Base-by-base conservation (phyloP, 1,140 invertebrate genomes). In the Diorhabda sublineata region DNA sequence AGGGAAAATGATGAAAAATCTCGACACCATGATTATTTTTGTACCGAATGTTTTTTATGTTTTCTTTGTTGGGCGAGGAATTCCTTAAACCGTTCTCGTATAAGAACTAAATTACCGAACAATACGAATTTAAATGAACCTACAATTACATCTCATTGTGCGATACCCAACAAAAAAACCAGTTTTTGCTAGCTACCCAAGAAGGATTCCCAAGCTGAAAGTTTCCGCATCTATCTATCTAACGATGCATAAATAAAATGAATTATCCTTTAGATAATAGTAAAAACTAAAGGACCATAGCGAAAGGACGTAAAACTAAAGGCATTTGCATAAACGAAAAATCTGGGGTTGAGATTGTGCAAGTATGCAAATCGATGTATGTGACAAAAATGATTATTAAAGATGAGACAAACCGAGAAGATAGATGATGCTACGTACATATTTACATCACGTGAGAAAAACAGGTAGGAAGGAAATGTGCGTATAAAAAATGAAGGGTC, bases 221-320 rank as follows among this genome's bases (percentile, higher is more conserved):
- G 42, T 62, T 60, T 59, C 43, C 63, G 47, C 56, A 56, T 64
- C 65, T 67, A 64, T 66, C 69, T 69, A 71, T 45, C 61, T 64
- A 67, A 42, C 61, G 56, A 63, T 68, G 70, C 70, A 71, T 71
- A 71, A 61, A 71, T 66, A 71, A 71, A 61, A 61, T 47, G 61
- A 71, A 71, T 71, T 60, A 61, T 71, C 61, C 67, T 47, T 69
- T 67, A 71, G 67, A 71, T 71, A 71, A 71, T 69, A 45, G 70
- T 42, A 63, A 70, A 64, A 64, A 64, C 63, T 64, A 64, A 56
- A 64, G 63, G 63, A 64, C 59, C 59, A 26, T 58, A 26, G 9
- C 41, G 45, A 6, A 44, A 45, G 11, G 45, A 11, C 58, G 61
- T 68, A 68, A 72, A 61, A 72, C 68, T 72, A 69, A 58, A 66